Base-by-base conservation (phyloP, 2,113 vertebrate species). In the Procavia capensis region DNA sequence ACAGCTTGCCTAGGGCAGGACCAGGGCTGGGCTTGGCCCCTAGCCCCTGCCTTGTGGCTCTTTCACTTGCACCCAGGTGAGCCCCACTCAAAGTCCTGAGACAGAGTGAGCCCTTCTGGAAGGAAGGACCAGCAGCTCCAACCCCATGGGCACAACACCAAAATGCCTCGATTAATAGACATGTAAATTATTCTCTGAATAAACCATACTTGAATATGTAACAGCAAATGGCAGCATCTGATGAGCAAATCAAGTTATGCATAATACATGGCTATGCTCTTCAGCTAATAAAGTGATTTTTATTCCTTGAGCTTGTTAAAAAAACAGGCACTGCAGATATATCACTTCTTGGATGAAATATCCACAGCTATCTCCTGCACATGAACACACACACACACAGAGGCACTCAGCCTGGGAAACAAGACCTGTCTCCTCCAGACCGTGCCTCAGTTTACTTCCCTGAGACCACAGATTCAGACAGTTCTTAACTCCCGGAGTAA, bases 161-260 rank as follows among this genome's bases (percentile, higher is more conserved):
- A 78, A 94, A 92, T 64, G 29, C n/a, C 84, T 95, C 90, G n/a
- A 82, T 96, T 74, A 94, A 96, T 86, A 95, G 74, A 64, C 83
- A 19, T 83, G 91, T 83, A 82, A 82, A 92, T 95, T 85, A 68
- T 95, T 96, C 93, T 96, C 90, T 81, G 84, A 97, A 96, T 88
- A 96, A 96, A 54, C 39, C 78, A 11, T 87, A 50, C 87, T 93
- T 74, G 78, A 87, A 82, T 94, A 70, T 84, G 63, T 93, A 94
- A 85, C 47, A 88, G 88, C 91, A 95, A 96, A 75, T 86, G 66
- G 92, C 94, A 94, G 41, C 54, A 82, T 72, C 68, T 86, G 91
- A 90, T 76, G 79, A 93, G 93, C 86, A 96, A 96, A 97, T 85
- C 92, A 75, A 95, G 88, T 96, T 94, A 90, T 72, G 57, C 86